Conservation (phyloP, 2,888 invertebrate genomes). For the Sphaerolaimus hirsutus region DNA sequence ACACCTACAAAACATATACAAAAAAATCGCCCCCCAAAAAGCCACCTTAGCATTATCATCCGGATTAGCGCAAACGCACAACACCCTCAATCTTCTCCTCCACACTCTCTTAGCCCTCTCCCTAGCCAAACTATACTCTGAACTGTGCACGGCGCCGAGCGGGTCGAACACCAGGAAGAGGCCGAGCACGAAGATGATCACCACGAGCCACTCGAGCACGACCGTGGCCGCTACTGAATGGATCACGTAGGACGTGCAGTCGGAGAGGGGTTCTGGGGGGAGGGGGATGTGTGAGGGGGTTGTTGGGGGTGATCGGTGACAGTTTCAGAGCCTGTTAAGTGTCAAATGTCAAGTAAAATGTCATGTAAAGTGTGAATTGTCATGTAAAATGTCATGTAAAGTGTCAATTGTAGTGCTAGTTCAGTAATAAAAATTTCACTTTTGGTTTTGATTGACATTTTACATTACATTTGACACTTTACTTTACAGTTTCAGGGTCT, state of each 20-base stretch:
- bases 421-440: too few species aligned
- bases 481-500: too few species aligned
- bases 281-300: too few species aligned
- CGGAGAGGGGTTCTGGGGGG: too few species aligned
- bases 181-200: constrained; percentile 15
- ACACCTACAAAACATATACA: constrained; percentile 47
- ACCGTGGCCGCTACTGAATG: constrained; percentile 11
- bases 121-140: constrained; percentile 2
- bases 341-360: too few species aligned
- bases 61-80: constrained; percentile 3
- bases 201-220: constrained; percentile 17
- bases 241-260: background rate
- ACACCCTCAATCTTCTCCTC: constrained; percentile 7
- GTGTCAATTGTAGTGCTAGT: too few species aligned
- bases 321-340: too few species aligned
- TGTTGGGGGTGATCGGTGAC: too few species aligned
- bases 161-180: constrained; percentile 6
- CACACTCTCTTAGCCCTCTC: constrained; percentile 7
- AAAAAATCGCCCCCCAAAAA: constrained; percentile 33
- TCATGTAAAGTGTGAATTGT: too few species aligned
- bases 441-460: too few species aligned
- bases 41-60: constrained; percentile 20
- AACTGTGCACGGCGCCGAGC: background rate
- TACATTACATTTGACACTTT: too few species aligned
- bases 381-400: too few species aligned